Evolutionary conservation across 2,888 invertebrate genomes (phyloP).

Genomic region (Tinea semifulvella): DNA sequence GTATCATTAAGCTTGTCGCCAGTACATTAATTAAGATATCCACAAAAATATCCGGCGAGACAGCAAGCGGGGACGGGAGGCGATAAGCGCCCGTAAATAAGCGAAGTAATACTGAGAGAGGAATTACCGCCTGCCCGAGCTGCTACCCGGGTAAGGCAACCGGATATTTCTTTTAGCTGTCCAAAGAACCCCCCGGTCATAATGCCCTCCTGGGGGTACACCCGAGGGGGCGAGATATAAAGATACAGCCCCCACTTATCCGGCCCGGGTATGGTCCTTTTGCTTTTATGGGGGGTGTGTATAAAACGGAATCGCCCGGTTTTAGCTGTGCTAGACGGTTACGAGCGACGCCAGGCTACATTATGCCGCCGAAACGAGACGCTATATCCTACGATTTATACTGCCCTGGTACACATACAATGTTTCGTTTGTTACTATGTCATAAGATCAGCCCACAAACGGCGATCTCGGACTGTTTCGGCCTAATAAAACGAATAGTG

Average conservation of each 20-base stretch:
- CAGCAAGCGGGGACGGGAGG: constrained; percentile 23
- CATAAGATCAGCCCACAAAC: constrained; percentile 16
- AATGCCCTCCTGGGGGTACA: constrained; percentile 51
- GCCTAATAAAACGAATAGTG: constrained; percentile 7
- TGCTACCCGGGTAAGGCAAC: constrained; percentile 51
- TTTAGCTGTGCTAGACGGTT: constrained; percentile 64
- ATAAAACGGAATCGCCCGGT: constrained; percentile 66
- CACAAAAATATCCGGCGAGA: constrained; percentile 13
- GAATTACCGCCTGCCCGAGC: constrained; percentile 50
- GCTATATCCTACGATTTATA: constrained; percentile 52
- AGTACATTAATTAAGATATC: constrained; percentile 11
- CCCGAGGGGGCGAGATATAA: constrained; percentile 57
- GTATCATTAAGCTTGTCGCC: constrained; percentile 7
- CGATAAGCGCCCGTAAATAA: constrained; percentile 54
- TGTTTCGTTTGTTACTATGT: constrained; percentile 55
- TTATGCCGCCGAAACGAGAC: constrained; percentile 45
- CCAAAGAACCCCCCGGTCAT: constrained; percentile 65
- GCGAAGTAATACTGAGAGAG: constrained; percentile 55
- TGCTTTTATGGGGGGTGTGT: constrained; percentile 67
- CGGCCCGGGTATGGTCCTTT: constrained; percentile 57
- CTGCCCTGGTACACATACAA: constrained; percentile 46
- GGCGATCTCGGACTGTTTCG: not conserved
- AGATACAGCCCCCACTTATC: constrained; percentile 66
- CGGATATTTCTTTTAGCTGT: constrained; percentile 68
- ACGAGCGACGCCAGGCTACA: constrained; percentile 58